These are phyloP conservation scores for Carassius carassius DNA, from an alignment of 2,113 vertebrate genomes.

Conservation along the genomic window DNA sequence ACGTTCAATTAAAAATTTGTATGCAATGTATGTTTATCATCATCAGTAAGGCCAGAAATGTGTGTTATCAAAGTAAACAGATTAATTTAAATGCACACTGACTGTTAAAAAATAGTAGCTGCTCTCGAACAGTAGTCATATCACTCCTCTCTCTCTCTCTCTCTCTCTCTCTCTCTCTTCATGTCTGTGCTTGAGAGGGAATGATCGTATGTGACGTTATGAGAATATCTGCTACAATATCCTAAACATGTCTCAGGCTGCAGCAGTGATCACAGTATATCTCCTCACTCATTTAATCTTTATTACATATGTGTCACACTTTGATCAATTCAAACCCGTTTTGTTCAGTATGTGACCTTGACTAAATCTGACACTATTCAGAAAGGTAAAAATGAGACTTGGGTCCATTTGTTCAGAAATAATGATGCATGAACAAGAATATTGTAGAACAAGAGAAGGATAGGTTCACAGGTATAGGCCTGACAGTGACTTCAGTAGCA, in stretches of 20 bases:
- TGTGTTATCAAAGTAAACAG: background rate
- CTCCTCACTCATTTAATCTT: slow-evolving; percentile 10
- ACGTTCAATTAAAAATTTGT: background rate
- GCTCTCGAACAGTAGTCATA: background rate
- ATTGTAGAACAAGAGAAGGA: background rate
- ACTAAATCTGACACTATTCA: background rate
- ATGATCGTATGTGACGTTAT: slow-evolving; percentile 34
- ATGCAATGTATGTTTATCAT: background rate
- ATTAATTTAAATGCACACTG: too few species aligned
- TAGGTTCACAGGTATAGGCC: slow-evolving; percentile 50
- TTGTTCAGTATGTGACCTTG: slow-evolving; percentile 2
- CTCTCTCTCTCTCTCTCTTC: slow-evolving; percentile 15
- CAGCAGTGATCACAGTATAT: slow-evolving; percentile 39
- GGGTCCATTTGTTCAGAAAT: background rate
- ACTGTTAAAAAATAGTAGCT: background rate
- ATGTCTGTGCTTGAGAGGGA: slow-evolving; percentile 10
- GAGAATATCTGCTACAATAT: slow-evolving; percentile 44
- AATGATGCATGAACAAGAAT: background rate
- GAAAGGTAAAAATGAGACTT: background rate
- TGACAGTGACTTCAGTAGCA: slow-evolving; percentile 49
- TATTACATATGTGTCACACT: slow-evolving; percentile 8
- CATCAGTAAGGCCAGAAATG: background rate
- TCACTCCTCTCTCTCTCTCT: background rate
- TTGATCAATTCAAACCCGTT: slow-evolving; percentile 12
- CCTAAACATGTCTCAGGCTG: slow-evolving; percentile 1